Base-by-base conservation (phyloP, 2,797 vertebrate genomes). In the Austrolebias charrua region DNA sequence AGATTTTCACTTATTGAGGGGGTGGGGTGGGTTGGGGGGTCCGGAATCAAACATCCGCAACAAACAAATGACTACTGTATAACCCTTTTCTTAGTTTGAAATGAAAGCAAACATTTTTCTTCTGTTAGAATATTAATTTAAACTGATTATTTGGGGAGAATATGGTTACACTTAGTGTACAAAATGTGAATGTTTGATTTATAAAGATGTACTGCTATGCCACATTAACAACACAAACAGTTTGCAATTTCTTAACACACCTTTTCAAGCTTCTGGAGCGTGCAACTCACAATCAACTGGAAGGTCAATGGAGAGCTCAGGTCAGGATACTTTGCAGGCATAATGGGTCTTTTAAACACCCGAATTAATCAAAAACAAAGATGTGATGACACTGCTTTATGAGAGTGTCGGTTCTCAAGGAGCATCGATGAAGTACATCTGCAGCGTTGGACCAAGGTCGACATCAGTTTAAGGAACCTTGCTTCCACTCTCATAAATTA, bases 311-410 rank as follows among this genome's bases (percentile, higher is more conserved):
- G 63, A 79, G 58, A 75, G 69, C 70, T 69, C 49, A 35, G 81
- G 81, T 85, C 75, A 77, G 73, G 66, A 75, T 68, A 48, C 29
- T 28, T 35, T 19, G 1, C 53, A 19, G 62, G 46, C 44, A 60
- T 86, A 87, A 81, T 83, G 63, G 79, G 60, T 71, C 57, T 79
- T 86, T 87, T 81, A 81, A 75, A 82, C 74, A 78, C 60, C 69
- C 60, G 79, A 61, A 85, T 86, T 84, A 87, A 89, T 89, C 84
- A 84, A 69, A 76, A 73, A 64, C 24, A 43, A 73, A 80, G 80
- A 78, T 73, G 66, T 60, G 63, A 66, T 69, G 78, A 73, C 86
- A 76, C 60, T 69, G 63, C 78, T 83, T 85, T 83, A 83, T 83
- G 80, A 80, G 68, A 48, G 59, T 57, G 63, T 62, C 69, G 79